Evolutionary conservation across 2,113 vertebrate genomes (phyloP).

Genomic region (Columbina picui): DNA sequence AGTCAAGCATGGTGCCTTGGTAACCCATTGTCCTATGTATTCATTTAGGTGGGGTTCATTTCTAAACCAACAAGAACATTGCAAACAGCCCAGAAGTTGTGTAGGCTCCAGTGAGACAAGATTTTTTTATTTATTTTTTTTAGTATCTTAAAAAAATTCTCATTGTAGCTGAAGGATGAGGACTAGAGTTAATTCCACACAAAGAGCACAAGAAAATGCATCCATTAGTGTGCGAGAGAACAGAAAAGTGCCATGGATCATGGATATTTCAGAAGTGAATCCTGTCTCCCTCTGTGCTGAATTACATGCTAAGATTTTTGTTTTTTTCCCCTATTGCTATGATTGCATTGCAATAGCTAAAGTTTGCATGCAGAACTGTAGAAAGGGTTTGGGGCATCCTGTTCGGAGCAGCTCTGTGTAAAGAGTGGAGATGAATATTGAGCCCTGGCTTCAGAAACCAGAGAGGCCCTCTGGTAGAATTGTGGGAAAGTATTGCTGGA

Average conservation of each 20-base stretch:
- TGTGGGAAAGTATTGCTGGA: neutral
- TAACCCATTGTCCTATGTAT: accelerated
- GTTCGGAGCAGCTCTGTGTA: neutral
- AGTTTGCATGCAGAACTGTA: neutral
- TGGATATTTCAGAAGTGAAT: neutral
- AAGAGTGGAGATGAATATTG: neutral
- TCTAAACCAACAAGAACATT: neutral
- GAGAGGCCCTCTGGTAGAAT: neutral
- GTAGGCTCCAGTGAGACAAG: neutral
- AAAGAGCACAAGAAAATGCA: neutral
- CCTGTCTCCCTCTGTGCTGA: neutral
- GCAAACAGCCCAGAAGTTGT: neutral
- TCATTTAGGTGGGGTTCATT: neutral
- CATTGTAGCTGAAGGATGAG: neutral
- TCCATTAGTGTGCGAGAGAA: neutral
- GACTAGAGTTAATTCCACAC: neutral
- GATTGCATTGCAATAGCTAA: neutral
- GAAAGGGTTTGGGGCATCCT: neutral
- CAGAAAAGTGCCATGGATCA: neutral
- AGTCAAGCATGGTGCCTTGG: neutral
- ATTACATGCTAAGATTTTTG: accelerated
- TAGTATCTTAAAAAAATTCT: neutral
- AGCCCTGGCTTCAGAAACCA: neutral
- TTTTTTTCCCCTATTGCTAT: neutral
- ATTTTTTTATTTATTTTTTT: neutral